Percentiles rank a stretch among this genome's conserved stretches.
Conservation (phyloP, 2,888 invertebrate species). For the Ceraclea dissimilis region DNA sequence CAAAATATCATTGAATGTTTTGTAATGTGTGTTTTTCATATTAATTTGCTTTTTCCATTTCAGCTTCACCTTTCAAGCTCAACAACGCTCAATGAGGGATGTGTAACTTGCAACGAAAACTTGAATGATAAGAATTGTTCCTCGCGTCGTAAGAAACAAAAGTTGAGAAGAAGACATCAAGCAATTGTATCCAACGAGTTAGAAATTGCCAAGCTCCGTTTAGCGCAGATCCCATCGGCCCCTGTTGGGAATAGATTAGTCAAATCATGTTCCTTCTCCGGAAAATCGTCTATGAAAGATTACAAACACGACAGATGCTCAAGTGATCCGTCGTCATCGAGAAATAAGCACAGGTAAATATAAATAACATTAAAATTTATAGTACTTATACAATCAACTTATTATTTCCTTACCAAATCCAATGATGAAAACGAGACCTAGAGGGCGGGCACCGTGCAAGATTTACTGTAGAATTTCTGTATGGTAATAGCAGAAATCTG, state of each 20-base stretch:
- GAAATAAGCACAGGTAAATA: conserved; percentile 44
- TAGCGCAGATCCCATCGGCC: conserved; percentile 29
- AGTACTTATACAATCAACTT: too few species aligned
- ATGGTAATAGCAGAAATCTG: not conserved
- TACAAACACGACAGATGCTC: conserved; percentile 52
- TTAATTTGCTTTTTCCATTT: not conserved
- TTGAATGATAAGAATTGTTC: conserved; percentile 44
- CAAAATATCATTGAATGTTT: too few species aligned
- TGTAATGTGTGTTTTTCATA: too few species aligned
- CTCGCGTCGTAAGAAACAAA: conserved; percentile 40
- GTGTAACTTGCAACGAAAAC: conserved; percentile 45
- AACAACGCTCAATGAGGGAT: conserved; percentile 48
- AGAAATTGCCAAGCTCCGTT: conserved; percentile 30
- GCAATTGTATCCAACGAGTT: conserved; percentile 27
- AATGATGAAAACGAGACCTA: not conserved
- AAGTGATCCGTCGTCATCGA: conserved; percentile 56
- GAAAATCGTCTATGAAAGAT: conserved; percentile 48
- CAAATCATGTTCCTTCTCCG: conserved; percentile 70
- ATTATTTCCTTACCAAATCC: too few species aligned
- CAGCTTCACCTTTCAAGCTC: conserved; percentile 48
- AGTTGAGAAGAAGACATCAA: conserved; percentile 35
- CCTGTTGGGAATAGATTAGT: conserved; percentile 44
- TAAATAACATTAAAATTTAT: conserved; percentile 23
- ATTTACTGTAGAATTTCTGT: not conserved
- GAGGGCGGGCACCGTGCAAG: not conserved